These are phyloP conservation scores for Kobus ellipsiprymnus DNA, from an alignment of 2,113 vertebrate species.

Conservation along the genomic window DNA sequence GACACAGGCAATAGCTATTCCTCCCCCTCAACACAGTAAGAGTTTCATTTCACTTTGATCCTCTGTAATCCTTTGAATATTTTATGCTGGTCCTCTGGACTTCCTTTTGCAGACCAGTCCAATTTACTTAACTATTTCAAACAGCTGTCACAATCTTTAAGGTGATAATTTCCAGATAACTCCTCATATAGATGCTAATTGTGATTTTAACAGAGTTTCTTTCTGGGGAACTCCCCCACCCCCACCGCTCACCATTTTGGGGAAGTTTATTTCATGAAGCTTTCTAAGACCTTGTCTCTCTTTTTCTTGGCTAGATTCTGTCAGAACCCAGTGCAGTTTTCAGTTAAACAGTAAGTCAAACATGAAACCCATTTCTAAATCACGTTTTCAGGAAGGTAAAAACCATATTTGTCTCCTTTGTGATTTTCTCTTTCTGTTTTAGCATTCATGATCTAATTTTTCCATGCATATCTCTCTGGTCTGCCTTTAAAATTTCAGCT, in stretches of 20 bases:
- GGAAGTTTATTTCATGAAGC: background rate
- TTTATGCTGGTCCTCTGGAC: background rate
- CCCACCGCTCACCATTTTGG: background rate
- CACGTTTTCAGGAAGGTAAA: background rate
- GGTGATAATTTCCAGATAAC: background rate
- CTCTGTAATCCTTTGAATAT: conserved; percentile 4
- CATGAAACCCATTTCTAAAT: background rate
- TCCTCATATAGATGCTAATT: background rate
- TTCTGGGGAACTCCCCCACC: background rate
- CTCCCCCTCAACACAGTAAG: background rate
- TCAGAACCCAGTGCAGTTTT: background rate
- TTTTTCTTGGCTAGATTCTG: background rate
- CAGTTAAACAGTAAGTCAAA: background rate
- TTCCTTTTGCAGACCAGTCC: background rate
- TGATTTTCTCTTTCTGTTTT: background rate
- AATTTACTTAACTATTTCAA: background rate
- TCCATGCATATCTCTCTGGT: background rate
- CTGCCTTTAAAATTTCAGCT: background rate
- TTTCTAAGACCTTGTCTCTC: background rate
- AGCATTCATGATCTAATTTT: background rate
- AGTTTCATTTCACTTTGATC: background rate
- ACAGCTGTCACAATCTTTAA: conserved; percentile 2
- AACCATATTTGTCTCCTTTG: background rate
- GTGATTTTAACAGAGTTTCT: background rate
- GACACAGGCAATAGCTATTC: background rate